These are phyloP conservation scores for Stegodyphus mimosarum DNA, from an alignment of 1,140 invertebrate species.

Conservation along the genomic window DNA sequence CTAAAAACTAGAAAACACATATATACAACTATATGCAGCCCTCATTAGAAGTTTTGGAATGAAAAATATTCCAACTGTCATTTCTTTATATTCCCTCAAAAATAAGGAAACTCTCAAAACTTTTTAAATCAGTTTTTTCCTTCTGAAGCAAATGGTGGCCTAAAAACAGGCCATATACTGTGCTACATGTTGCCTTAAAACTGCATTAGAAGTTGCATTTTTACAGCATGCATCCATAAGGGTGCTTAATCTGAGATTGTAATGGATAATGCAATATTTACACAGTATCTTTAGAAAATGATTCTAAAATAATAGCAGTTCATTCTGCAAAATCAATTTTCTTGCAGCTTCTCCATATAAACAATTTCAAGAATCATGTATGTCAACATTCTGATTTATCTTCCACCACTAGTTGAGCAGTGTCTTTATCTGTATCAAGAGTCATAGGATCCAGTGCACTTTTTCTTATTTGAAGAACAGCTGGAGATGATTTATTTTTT, in stretches of 20 bases:
- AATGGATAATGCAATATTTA: constrained; percentile 32
- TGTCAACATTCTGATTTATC: constrained; percentile 74
- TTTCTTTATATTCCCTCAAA: constrained; percentile 30
- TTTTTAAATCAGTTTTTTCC: no score
- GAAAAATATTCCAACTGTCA: constrained; percentile 22
- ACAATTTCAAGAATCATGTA: background rate
- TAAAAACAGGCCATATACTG: constrained; percentile 1
- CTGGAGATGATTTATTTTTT: constrained; percentile 79
- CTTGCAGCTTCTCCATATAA: background rate
- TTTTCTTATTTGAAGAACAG: constrained; percentile 76
- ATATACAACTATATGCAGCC: constrained; percentile 24
- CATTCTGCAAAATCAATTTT: background rate
- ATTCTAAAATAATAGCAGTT: constrained; percentile 2
- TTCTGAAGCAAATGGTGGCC: background rate
- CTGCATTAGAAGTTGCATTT: constrained; percentile 1
- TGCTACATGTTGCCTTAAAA: constrained; percentile 4
- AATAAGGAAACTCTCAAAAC: constrained; percentile 22
- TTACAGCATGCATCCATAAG: constrained; percentile 4
- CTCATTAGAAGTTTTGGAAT: constrained; percentile 18
- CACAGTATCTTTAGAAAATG: background rate
- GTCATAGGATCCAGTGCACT: constrained; percentile 83
- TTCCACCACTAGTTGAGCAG: constrained; percentile 88
- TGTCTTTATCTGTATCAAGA: constrained; percentile 91
- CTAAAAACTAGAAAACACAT: constrained; percentile 28
- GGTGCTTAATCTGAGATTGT: constrained; percentile 15